phyloP scores from a whole-genome alignment of 2,113 vertebrate genomes.

The Ardeotis arabs region DNA sequence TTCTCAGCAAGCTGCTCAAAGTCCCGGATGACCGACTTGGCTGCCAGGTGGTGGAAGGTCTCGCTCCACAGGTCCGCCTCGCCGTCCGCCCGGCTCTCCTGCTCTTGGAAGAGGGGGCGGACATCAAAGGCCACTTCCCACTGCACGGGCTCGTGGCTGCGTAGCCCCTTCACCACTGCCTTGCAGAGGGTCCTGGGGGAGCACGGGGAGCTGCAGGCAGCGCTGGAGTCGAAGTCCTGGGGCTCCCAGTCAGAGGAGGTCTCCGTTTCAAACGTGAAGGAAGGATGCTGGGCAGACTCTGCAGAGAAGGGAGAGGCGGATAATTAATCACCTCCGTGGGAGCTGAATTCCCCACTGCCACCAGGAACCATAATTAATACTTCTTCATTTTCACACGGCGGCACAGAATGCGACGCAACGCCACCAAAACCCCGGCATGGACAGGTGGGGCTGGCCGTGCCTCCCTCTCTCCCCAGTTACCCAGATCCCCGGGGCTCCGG shows the following conservation, averaged over 20 bases:
- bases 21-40: conserved; percentile 89
- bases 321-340: background rate
- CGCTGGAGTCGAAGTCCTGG: background rate
- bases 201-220: background rate
- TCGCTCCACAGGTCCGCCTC: conserved; percentile 88
- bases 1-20: conserved; percentile 89
- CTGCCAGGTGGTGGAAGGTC: conserved; percentile 94
- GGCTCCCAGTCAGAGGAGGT: conserved; percentile 52
- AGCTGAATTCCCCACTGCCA: background rate
- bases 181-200: conserved; percentile 76
- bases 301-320: background rate
- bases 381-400: background rate
- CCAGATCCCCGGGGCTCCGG: conserved; percentile 80
- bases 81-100: conserved; percentile 68
- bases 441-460: accelerated
- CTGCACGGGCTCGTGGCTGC: conserved; percentile 77
- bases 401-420: accelerated
- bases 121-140: conserved; percentile 94
- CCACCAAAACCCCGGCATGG: accelerated
- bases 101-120: conserved; percentile 76
- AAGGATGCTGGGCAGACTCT: conserved; percentile 78
- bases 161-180: conserved; percentile 87
- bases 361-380: background rate
- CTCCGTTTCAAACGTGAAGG: conserved; percentile 69
- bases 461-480: conserved; percentile 57